phyloP scores from a whole-genome alignment of 2,797 vertebrate species.

The Peromyscus aztecus region DNA sequence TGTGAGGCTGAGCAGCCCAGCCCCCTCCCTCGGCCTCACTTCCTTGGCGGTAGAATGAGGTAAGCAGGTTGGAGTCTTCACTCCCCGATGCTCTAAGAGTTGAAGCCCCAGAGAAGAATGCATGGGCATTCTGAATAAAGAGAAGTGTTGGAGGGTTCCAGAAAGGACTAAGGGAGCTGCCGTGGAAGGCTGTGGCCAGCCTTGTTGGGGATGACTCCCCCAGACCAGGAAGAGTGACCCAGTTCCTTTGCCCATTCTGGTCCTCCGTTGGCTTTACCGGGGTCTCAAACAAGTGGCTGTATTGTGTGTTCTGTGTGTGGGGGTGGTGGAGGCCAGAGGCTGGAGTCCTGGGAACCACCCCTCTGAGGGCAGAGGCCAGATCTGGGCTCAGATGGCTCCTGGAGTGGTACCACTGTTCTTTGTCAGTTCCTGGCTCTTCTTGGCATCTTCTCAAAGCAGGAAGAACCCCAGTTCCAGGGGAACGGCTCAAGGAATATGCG shows the following conservation, averaged over 20 bases:
- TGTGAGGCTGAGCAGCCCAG: not conserved
- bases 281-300: conserved; percentile 49
- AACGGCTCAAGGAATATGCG: rapidly evolving
- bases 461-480: not conserved
- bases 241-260: not conserved
- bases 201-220: not conserved
- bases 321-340: conserved; percentile 45
- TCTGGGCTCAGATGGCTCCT: conserved; percentile 40
- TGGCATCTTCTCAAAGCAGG: not conserved
- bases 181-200: rapidly evolving
- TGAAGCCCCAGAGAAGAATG: not conserved
- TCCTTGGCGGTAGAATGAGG: not conserved
- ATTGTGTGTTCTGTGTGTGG: conserved; percentile 70
- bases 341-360: conserved; percentile 74
- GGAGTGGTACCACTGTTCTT: conserved; percentile 50
- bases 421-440: not conserved
- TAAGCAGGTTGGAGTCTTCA: not conserved
- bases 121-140: not conserved
- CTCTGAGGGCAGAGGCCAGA: conserved; percentile 59
- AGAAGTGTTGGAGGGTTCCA: not conserved
- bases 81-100: not conserved
- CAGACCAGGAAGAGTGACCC: not conserved
- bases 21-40: not conserved
- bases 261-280: not conserved
- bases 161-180: rapidly evolving